Percentiles rank a stretch among this genome's conserved stretches.
Conservation (phyloP, 2,888 invertebrate species). For the Serrognathus titanus region DNA sequence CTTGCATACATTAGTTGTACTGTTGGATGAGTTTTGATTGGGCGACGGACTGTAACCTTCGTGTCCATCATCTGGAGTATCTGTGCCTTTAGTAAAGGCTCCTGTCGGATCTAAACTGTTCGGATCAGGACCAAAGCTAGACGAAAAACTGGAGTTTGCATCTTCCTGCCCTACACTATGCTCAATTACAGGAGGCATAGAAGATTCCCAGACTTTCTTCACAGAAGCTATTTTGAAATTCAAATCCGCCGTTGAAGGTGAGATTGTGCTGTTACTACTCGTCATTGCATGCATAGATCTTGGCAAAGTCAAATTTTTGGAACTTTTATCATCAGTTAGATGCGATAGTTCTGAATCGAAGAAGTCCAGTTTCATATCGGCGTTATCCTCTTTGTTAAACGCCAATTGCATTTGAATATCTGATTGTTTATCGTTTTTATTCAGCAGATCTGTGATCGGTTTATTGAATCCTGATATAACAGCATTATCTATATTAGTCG, state of each 20-base stretch:
- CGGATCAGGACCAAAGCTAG: slow-evolving; percentile 48
- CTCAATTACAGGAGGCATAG: slow-evolving; percentile 67
- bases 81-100: slow-evolving; percentile 43
- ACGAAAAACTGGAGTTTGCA: slow-evolving; percentile 37
- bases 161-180: slow-evolving; percentile 53
- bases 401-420: slow-evolving; percentile 62
- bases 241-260: slow-evolving; percentile 82
- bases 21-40: slow-evolving; percentile 45
- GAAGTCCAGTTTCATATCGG: slow-evolving; percentile 89
- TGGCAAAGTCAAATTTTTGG: slow-evolving; percentile 54
- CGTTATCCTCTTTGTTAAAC: slow-evolving; percentile 72
- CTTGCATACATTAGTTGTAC: slow-evolving; percentile 69
- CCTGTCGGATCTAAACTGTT: slow-evolving; percentile 48
- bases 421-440: slow-evolving; percentile 46
- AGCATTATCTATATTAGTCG: slow-evolving; percentile 33
- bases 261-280: slow-evolving; percentile 67
- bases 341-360: slow-evolving; percentile 81
- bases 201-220: slow-evolving; percentile 80
- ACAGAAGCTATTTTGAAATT: slow-evolving; percentile 93
- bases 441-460: slow-evolving; percentile 50
- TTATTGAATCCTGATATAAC: slow-evolving; percentile 51
- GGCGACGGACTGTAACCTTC: slow-evolving; percentile 56
- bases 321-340: slow-evolving; percentile 68
- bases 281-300: slow-evolving; percentile 58
- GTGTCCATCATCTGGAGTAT: slow-evolving; percentile 50